Percentiles rank a stretch among this genome's conserved stretches.
Evolutionary conservation across 2,888 invertebrate genomes (phyloP).

Genomic region (Galerucella nymphaeae): DNA sequence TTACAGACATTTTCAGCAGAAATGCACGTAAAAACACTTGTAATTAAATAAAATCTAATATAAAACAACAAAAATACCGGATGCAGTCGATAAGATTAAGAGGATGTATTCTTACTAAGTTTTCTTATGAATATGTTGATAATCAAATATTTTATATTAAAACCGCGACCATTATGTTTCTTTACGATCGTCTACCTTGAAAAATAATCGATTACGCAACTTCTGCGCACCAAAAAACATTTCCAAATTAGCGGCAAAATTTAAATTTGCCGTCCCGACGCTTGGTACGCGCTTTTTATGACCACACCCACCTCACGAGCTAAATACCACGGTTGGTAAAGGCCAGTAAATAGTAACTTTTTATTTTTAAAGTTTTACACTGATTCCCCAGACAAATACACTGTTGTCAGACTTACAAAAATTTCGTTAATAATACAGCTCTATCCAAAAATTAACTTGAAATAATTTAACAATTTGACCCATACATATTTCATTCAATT

Average conservation of each 20-base stretch:
- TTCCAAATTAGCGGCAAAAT: conserved; percentile 8
- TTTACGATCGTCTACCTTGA: conserved; percentile 40
- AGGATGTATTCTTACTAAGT: conserved; percentile 10
- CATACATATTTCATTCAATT: too few species aligned
- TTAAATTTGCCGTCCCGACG: conserved; percentile 20
- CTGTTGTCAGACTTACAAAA: too few species aligned
- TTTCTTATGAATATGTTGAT: conserved; percentile 5
- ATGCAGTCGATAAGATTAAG: conserved; percentile 35
- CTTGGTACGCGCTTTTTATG: not conserved
- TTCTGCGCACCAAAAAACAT: conserved; percentile 3
- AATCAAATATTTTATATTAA: conserved; percentile 19
- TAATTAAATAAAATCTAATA: not conserved
- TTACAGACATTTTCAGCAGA: conserved; percentile 32
- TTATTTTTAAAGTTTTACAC: not conserved
- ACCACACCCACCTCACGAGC: not conserved
- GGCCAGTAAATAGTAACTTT: conserved; percentile 3
- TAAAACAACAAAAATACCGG: conserved; percentile 20
- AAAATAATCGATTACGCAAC: conserved; percentile 38
- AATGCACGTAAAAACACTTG: conserved; percentile 6
- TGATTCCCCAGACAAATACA: too few species aligned
- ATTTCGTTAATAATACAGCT: too few species aligned
- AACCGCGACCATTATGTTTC: conserved; percentile 35
- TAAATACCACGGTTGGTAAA: not conserved
- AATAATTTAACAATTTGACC: too few species aligned
- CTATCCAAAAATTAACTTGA: too few species aligned